A percentile compares a stretch with the other conserved stretches of the same genome.
Evolutionary conservation across 1,140 invertebrate genomes (phyloP).

Genomic region (Drosophila kepulauana): DNA sequence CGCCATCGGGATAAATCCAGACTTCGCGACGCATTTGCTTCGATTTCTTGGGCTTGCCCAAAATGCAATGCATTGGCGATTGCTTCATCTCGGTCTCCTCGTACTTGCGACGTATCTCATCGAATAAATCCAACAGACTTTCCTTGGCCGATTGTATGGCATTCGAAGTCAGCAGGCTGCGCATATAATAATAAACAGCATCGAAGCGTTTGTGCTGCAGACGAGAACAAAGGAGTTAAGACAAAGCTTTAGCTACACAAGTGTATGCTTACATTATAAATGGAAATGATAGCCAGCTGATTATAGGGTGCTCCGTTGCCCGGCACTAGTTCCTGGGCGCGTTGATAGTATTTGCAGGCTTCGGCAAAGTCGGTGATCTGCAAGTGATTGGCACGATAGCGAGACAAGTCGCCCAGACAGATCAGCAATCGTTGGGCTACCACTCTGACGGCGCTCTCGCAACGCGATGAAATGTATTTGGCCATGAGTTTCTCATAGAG

Average conservation of each 20-base stretch:
- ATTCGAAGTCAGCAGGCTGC: conserved; percentile 97
- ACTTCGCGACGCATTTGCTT: conserved; percentile 88
- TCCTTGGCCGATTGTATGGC: conserved; percentile 95
- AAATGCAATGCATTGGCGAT: conserved; percentile 60
- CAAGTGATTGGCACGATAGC: conserved; percentile 94
- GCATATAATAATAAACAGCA: conserved; percentile 98
- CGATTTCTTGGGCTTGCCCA: conserved; percentile 26
- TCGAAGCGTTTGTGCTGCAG: conserved; percentile 95
- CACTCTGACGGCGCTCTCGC: conserved; percentile 89
- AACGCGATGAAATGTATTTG: conserved; percentile 84
- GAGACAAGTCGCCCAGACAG: conserved; percentile 95
- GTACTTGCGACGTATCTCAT: conserved; percentile 96
- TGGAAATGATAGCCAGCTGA: conserved; percentile 96
- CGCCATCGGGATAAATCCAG: conserved; percentile 92
- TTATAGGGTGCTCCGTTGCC: conserved; percentile 98
- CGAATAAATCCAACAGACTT: conserved; percentile 94
- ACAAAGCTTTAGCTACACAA: conserved; percentile 7
- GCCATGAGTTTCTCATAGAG: conserved; percentile 58
- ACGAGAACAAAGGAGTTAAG: conserved; percentile 24
- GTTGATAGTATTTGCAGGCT: conserved; percentile 95
- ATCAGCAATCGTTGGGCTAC: conserved; percentile 95
- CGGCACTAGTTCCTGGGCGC: conserved; percentile 96
- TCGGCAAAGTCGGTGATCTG: conserved; percentile 94
- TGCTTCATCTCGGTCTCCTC: conserved; percentile 91
- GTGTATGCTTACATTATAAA: conserved; percentile 91